Evolutionary conservation across 2,888 invertebrate species (phyloP), one percentile per base, ranked within the genome.

Genomic region (Chaitophorus viminalis): DNA sequence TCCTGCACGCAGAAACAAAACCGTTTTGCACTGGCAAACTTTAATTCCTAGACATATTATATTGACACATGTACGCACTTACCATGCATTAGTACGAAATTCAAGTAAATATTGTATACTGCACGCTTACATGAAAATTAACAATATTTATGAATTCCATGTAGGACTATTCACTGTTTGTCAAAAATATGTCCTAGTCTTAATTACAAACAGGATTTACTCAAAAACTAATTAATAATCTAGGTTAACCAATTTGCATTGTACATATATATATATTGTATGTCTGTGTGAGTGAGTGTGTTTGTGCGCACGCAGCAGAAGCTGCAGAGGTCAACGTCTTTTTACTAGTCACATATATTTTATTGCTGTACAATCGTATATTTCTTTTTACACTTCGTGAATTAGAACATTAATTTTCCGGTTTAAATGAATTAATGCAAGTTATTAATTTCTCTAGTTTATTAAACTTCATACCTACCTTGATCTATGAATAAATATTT

Each of bases 191-290:
- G 74, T 36, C 74, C 8, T 60, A 36, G 17, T 11, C 74, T 74
- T 74, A 74, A 46, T 76, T 76, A 76, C 46, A 76, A 76, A 76
- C 76, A 52, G 76, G 76, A 76, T 76, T 76, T 29, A 25, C n/a
- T 46, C 2, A 29, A 46, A 76, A 76, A 76, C 76, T 76, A 76
- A 76, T 76, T 76, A 76, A 46, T 14, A 52, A 76, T 76, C 46
- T 76, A 29, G 76, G 76, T 76, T 76, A 76, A 46, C 76, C 76
- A 3, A 29, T 21, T 2, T 70, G 21, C 39, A 18, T 6, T 65
- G 21, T 65, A 31, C 2, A 3, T 46, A 46, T 3, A 46, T 14
- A 46, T 1, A 14, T 11, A 14, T n/a, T n/a, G n/a, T n/a, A n/a
- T n/a, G n/a, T n/a, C n/a, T 46, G 46, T 14, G 46, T 14, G 46